phyloP scores from a whole-genome alignment of 2,888 invertebrate genomes.

The Drosophila lutescens region DNA sequence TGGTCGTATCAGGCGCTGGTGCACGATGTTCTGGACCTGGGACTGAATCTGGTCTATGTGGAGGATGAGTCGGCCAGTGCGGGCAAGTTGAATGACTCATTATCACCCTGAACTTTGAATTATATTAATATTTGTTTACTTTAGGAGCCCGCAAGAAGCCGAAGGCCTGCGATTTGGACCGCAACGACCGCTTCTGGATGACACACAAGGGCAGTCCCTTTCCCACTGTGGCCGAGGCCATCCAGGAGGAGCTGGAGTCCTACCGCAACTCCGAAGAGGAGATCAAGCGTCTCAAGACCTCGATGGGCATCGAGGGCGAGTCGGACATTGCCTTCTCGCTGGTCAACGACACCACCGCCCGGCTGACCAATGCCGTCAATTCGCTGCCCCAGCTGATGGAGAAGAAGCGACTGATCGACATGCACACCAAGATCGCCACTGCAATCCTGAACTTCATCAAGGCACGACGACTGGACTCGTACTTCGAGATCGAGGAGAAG shows the following conservation, averaged over 20 bases:
- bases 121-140: too few relatives aligned
- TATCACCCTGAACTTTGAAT: background rate
- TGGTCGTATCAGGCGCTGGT: constrained; percentile 99
- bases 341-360: constrained; percentile 96
- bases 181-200: constrained; percentile 95
- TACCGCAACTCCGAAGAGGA: constrained; percentile 97
- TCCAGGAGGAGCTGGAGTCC: constrained; percentile 98
- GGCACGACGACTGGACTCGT: constrained; percentile 95
- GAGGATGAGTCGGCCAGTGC: constrained; percentile 86
- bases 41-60: constrained; percentile 92
- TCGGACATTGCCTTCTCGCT: constrained; percentile 93
- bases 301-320: constrained; percentile 97
- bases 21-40: constrained; percentile 97
- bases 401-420: constrained; percentile 98
- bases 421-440: constrained; percentile 99
- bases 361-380: constrained; percentile 96
- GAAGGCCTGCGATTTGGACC: constrained; percentile 95
- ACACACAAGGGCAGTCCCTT: constrained; percentile 97
- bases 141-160: constrained; percentile 90
- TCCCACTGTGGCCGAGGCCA: constrained; percentile 98
- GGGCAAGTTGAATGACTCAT: constrained; percentile 49
- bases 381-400: constrained; percentile 98
- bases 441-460: constrained; percentile 93
- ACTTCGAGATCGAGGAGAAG: constrained; percentile 99
- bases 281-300: constrained; percentile 96